Evolutionary conservation across 2,113 vertebrate species (phyloP), one percentile per base, ranked within the genome.

Genomic region (Vulpes lagopus): DNA sequence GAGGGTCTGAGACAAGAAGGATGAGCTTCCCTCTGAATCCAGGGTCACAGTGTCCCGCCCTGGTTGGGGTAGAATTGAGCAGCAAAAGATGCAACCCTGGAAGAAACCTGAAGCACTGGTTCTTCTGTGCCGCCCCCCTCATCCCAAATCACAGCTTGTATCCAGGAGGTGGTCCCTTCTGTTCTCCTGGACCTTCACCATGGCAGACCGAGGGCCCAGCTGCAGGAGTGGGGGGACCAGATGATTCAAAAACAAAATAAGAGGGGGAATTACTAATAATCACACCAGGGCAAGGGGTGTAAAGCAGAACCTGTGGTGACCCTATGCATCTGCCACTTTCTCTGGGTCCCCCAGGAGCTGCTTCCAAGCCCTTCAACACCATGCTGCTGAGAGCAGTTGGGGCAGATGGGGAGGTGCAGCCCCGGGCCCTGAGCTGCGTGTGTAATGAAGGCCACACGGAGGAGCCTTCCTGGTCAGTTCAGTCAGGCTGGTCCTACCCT

Each of bases 61-160:
- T 2, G 32, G 84, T 8, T 4, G 15, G 3, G 9, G 62, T 9
- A 3, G 32, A 51, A 25, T 32, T 15, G 51, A 43, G 51, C 8
- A 20, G 53, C 8, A 20, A 38, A 25, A 43, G 30, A 23, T 3
- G 43, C 12, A 20, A 32, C 3, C 6, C 59, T 20, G 8, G 19
- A 84, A 8, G 80, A n/a, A 55, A 64, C 9, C 27, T 4, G 22
- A 55, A 53, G 49, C 57, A 16, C 23, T 15, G 35, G 30, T 10
- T 8, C 60, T 59, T 32, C n/a, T 60, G 11, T 7, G 20, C 32
- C 53, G 27, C 6, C 19, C 3, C 3, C 43, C 5, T 0, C 2
- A 5, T 30, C 53, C 67, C 32, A 38, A 25, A 8, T 53, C 71
- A 60, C 53, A 43, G n/a, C 22, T 6, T 3, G n/a, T 10, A 51